Percentiles rank a stretch among this genome's conserved stretches.
Conservation (phyloP, 2,797 vertebrate species). For the Myotis vivesi region DNA sequence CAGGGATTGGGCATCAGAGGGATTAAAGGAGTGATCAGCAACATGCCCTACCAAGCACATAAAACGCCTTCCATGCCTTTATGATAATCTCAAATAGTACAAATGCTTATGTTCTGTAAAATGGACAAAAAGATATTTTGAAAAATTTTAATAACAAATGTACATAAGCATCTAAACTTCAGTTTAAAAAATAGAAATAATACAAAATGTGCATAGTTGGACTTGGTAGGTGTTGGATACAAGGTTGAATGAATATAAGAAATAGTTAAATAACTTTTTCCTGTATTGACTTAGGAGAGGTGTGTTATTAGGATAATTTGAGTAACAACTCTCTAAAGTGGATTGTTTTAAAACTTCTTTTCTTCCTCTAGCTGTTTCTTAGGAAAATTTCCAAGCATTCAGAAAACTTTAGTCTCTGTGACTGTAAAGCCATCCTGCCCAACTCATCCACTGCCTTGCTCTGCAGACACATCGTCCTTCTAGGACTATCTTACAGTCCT, state of each 20-base stretch:
- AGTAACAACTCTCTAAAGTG: not conserved
- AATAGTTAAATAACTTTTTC: not conserved
- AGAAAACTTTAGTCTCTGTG: not conserved
- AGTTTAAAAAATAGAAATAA: not conserved
- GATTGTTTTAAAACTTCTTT: not conserved
- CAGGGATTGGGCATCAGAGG: not conserved
- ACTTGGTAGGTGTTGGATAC: not conserved
- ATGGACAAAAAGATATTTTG: not conserved
- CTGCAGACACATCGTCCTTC: not conserved
- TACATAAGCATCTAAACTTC: not conserved
- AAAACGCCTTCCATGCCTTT: not conserved
- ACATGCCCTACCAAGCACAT: not conserved
- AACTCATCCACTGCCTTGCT: not conserved
- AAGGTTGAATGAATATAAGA: not conserved
- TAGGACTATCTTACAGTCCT: not conserved
- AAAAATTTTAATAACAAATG: not conserved
- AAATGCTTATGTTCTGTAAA: not conserved
- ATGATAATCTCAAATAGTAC: constrained; percentile 4
- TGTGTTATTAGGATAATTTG: not conserved
- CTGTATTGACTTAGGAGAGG: constrained; percentile 6
- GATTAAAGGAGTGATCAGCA: not conserved
- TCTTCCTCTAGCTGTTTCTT: not conserved
- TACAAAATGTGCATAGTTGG: not conserved
- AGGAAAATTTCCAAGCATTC: not conserved
- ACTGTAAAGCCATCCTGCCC: not conserved